Conservation (phyloP, 2,113 vertebrate species). For the Hippocampus mohnikei region DNA sequence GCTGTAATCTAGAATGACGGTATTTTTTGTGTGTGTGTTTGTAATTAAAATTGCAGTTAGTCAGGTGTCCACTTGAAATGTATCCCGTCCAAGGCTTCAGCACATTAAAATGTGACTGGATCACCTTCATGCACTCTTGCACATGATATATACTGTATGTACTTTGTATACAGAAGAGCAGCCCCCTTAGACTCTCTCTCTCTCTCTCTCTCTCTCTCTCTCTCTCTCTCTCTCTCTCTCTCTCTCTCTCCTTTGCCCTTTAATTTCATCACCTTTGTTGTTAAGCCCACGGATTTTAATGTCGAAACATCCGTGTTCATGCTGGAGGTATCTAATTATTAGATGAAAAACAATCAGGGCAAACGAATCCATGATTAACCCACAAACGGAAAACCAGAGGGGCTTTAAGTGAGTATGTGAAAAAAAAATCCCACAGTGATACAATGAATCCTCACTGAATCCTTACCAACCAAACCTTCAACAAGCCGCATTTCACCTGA, state of each 20-base stretch:
- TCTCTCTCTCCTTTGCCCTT: slow-evolving; percentile 31
- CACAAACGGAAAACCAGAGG: not conserved
- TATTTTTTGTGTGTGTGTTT: not conserved
- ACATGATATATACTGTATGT: slow-evolving; percentile 41
- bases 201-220: too few relatives aligned
- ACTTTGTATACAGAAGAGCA: slow-evolving; percentile 38
- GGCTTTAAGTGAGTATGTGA: not conserved
- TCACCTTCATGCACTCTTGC: slow-evolving; percentile 65
- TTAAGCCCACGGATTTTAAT: slow-evolving; percentile 16
- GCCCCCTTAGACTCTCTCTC: slow-evolving; percentile 5
- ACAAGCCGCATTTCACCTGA: slow-evolving; percentile 16
- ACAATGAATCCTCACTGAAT: slow-evolving; percentile 15
- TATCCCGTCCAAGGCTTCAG: slow-evolving; percentile 40
- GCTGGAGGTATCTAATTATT: not conserved
- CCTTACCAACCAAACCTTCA: not conserved
- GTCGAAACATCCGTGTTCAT: not conserved
- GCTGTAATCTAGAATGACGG: not conserved
- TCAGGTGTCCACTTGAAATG: slow-evolving; percentile 4
- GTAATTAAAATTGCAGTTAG: slow-evolving; percentile 24
- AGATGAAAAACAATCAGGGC: not conserved
- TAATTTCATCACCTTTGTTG: slow-evolving; percentile 28
- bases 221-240: too few relatives aligned
- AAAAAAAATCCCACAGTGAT: not conserved
- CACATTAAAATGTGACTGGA: slow-evolving; percentile 48
- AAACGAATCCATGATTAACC: slow-evolving; percentile 1